A percentile compares a stretch with the other conserved stretches of the same genome.
phyloP scores from a whole-genome alignment of 2,888 invertebrate genomes.

The Rambutsinella grinnellia region DNA sequence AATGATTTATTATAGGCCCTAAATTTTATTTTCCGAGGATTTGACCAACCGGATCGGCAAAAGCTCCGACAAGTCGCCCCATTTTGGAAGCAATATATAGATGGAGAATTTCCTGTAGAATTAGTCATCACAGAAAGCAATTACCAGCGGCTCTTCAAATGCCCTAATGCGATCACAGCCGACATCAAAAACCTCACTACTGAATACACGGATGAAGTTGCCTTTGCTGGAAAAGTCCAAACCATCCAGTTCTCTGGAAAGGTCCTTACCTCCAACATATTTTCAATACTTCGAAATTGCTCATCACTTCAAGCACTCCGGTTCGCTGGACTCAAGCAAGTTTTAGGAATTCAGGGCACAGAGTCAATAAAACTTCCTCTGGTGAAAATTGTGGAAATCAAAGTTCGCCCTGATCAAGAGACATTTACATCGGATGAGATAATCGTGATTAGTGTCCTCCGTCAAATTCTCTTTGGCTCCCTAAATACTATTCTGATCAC shows the following conservation, averaged over 20 bases:
- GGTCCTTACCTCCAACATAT: constrained; percentile 52
- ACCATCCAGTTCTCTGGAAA: constrained; percentile 44
- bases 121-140: constrained; percentile 41
- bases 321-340: constrained; percentile 38
- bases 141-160: constrained; percentile 17
- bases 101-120: constrained; percentile 46
- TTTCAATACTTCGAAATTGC: constrained; percentile 27
- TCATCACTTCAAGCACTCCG: constrained; percentile 25
- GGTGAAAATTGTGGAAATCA: constrained; percentile 24
- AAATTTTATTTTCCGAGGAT: constrained; percentile 9
- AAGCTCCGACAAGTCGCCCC: constrained; percentile 21
- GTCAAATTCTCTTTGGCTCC: constrained; percentile 21
- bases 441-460: constrained; percentile 36
- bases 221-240: constrained; percentile 22
- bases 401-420: constrained; percentile 52
- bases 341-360: constrained; percentile 45
- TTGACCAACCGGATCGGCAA: constrained; percentile 32
- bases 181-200: constrained; percentile 36
- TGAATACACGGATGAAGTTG: constrained; percentile 35
- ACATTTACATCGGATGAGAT: constrained; percentile 54
- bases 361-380: constrained; percentile 46
- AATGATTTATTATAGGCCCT: constrained; percentile 12
- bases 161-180: constrained; percentile 31
- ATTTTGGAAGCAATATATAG: constrained; percentile 40
- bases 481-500: constrained; percentile 33